These are phyloP conservation scores for Sebastes reedi DNA, from an alignment of 2,797 vertebrate species.

Conservation along the genomic window DNA sequence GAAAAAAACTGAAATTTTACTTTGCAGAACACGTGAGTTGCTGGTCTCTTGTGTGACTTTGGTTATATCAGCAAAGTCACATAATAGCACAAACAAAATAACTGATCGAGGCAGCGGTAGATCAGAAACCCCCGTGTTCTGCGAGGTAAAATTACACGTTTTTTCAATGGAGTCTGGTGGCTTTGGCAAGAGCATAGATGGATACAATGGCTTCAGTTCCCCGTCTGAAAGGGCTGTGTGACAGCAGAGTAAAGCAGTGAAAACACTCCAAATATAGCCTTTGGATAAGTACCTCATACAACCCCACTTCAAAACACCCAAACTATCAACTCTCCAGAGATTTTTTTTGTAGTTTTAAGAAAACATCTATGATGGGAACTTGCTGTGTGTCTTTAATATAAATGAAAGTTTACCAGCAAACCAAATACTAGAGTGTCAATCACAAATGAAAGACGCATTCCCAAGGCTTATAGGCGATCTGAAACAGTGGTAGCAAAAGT, in stretches of 20 bases:
- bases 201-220: no score
- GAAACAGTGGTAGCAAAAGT: neutral
- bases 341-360: neutral
- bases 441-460: neutral
- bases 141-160: no score
- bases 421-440: neutral
- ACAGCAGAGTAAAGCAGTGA: no score
- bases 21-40: no score
- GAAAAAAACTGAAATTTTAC: no score
- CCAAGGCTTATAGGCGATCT: neutral
- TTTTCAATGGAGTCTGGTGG: neutral
- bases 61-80: no score
- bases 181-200: neutral
- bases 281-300: neutral
- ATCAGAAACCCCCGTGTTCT: no score
- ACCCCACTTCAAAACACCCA: neutral
- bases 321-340: neutral
- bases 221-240: no score
- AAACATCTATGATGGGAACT: neutral
- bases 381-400: neutral
- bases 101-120: neutral
- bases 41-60: no score
- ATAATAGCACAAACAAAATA: neutral
- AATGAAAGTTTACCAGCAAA: neutral
- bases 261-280: neutral